Conservation (phyloP, 2,113 vertebrate species). For the Oostethus manadensis region DNA sequence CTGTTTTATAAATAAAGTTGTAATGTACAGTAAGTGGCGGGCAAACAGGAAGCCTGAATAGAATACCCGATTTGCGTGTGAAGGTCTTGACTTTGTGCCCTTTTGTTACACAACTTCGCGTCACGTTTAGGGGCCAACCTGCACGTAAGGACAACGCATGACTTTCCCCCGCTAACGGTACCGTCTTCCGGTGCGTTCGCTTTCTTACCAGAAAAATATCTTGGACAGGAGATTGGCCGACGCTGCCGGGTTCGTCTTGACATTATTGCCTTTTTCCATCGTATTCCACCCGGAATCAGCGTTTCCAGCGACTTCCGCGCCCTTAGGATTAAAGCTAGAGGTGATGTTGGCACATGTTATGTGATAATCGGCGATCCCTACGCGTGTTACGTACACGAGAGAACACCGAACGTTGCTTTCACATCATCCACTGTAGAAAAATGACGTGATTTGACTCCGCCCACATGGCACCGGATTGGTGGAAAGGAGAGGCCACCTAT, state of each 20-base stretch:
- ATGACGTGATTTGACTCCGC: not conserved
- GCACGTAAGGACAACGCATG: no score
- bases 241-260: slow-evolving; percentile 64
- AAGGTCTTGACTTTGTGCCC: not conserved
- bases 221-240: slow-evolving; percentile 65
- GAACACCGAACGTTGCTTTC: not conserved
- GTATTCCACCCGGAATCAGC: not conserved
- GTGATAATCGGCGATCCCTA: not conserved
- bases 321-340: not conserved
- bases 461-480: slow-evolving; percentile 23
- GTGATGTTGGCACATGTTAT: slow-evolving; percentile 29
- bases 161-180: no score
- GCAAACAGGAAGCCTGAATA: no score
- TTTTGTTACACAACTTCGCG: not conserved
- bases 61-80: no score
- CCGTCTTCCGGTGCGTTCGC: not conserved
- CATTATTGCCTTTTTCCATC: slow-evolving; percentile 59
- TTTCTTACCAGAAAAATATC: slow-evolving; percentile 74
- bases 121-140: slow-evolving; percentile 1
- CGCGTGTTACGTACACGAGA: not conserved
- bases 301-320: not conserved
- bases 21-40: no score
- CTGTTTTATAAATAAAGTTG: no score
- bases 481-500: not conserved
- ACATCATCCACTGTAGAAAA: not conserved